A percentile compares a stretch with the other conserved stretches of the same genome.
Conservation (phyloP, 2,797 vertebrate genomes). For the Tarsius wallacei region DNA sequence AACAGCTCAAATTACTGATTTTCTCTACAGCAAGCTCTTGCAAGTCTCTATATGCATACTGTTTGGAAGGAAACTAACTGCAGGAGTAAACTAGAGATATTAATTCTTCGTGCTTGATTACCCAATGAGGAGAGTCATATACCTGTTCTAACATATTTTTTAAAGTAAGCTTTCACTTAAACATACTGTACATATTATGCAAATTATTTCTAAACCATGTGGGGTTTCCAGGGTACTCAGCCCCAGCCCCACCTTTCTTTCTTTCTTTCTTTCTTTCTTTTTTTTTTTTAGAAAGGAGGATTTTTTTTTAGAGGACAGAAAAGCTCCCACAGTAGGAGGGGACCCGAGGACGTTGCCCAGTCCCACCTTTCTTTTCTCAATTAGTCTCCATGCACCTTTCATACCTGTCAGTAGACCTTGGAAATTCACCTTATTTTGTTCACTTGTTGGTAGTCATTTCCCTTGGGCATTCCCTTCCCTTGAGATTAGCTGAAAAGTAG, state of each 20-base stretch:
- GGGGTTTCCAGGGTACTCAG: background rate
- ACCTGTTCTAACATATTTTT: slow-evolving; percentile 51
- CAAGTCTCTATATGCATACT: background rate
- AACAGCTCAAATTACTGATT: slow-evolving; percentile 67
- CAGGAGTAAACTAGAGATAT: background rate
- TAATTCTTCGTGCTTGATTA: slow-evolving; percentile 57
- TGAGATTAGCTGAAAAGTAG: background rate
- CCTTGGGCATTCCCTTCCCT: background rate
- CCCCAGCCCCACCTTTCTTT: background rate
- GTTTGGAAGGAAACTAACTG: slow-evolving; percentile 6
- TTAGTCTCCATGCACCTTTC: background rate
- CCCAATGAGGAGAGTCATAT: background rate
- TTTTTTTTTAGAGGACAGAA: too few relatives aligned
- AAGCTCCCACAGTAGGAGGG: too few relatives aligned
- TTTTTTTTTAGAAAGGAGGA: too few relatives aligned
- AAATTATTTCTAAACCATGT: slow-evolving; percentile 34
- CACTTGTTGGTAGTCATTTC: background rate
- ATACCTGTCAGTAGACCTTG: background rate
- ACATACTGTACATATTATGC: background rate
- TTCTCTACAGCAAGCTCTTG: slow-evolving; percentile 33
- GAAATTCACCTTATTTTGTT: background rate
- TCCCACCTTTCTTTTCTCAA: background rate
- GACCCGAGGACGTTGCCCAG: too few relatives aligned
- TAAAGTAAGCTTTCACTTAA: slow-evolving; percentile 42
- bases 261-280: too few relatives aligned